Evolutionary conservation across 2,797 vertebrate species (phyloP), one percentile per base, ranked within the genome.

Genomic region (Pipistrellus pipistrellus): DNA sequence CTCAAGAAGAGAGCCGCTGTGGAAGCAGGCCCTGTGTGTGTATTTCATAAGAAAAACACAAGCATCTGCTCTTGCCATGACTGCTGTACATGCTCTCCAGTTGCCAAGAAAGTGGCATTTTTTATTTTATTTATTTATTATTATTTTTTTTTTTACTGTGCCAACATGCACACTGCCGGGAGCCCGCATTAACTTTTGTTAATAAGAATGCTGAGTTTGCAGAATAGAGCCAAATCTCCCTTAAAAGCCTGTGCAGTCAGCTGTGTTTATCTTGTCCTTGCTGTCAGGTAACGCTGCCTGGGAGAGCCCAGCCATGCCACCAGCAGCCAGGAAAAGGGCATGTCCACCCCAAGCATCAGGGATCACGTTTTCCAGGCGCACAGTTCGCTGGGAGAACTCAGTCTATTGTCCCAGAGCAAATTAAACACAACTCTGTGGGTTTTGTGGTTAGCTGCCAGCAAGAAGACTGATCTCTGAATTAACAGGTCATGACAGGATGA

Each of bases 401-500:
- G 85, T 66, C 95, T 96, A 90, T 96, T 89, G 94, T 97, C 94
- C 48, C 91, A 91, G 88, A 98, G 96, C 96, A 98, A 97, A 98
- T 98, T 97, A 98, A 98, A 97, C 94, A 96, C 97, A 98, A 97
- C 96, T 95, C 98, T 97, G 97, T 97, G 97, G 97, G 71, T 92
- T 98, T 95, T 77, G 97, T 97, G 95, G 97, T 97, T 97, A 94
- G 97, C 97, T 98, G 98, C 97, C 98, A 98, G 97, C 41, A 68
- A 90, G 95, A 97, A 97, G 93, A 90, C 95, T 95, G 97, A 96
- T 96, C 95, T 98, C 97, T 88, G 85, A 95, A 97, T 98, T 98
- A 98, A 98, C 97, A 97, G 98, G 85, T 97, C 93, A 48, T 98
- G 98, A 98, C 97, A 98, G 96, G 96, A 97, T 97, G 96, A 97